Evolutionary conservation across 2,113 vertebrate genomes (phyloP), one percentile per base, ranked within the genome.

Genomic region (Pseudopipra pipra): DNA sequence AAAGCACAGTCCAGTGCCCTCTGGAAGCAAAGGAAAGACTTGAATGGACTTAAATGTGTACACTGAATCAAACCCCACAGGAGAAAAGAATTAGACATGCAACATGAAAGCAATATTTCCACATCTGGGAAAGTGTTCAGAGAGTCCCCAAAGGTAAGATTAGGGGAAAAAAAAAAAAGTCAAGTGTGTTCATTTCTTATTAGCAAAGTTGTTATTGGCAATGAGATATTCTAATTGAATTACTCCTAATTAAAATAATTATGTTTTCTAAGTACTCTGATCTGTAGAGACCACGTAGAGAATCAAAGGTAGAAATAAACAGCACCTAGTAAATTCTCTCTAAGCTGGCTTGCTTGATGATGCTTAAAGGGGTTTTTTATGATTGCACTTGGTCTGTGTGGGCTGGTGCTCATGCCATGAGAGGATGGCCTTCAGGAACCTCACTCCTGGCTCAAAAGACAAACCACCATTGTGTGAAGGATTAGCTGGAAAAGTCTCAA

Each of bases 171-270:
- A 83, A 85, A 81, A 55, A 49, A 71, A 66, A 89, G 51, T 88
- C 88, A 96, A 96, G 92, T 96, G 92, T 93, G 94, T 97, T 96
- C 90, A 79, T 95, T 96, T 96, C 96, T 96, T 97, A 96, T 96
- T 96, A 96, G 96, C 52, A 51, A 90, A 96, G 95, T 93, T 96
- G 96, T 96, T 97, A 94, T 93, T 97, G 95, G 96, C 95, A 96
- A 96, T 94, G 89, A 95, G 90, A 96, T 96, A 95, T 82, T 96
- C 93, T 97, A 96, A 97, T 95, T 97, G 92, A 96, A 96, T 97
- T 96, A 96, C 96, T 95, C 88, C 95, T 96, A 97, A 97, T 97
- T 97, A 97, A 96, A 97, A 97, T 96, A 97, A 97, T 96, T 97
- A 96, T 96, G 95, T 97, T 97, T 95, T 96, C 96, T 95, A 92